Conservation (phyloP, 2,113 vertebrate species). For the Rhabdornis inornatus region DNA sequence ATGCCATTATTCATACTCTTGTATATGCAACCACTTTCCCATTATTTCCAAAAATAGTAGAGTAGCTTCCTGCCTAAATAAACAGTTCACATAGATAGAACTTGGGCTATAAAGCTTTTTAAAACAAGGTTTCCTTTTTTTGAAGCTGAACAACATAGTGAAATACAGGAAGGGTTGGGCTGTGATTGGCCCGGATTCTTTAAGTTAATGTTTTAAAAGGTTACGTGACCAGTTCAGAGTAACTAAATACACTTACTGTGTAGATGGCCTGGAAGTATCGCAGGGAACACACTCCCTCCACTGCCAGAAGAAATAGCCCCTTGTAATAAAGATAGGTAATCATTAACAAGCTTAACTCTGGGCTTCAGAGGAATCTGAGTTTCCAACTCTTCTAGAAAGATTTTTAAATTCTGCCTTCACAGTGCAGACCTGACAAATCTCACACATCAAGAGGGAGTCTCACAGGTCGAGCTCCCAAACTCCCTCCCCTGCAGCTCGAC, state of each 20-base stretch:
- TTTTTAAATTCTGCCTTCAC: not conserved
- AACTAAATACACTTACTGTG: not conserved
- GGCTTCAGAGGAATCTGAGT: not conserved
- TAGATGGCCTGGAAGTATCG: not conserved
- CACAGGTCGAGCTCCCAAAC: not conserved
- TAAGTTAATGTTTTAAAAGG: slow-evolving; percentile 5
- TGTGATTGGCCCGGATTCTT: not conserved
- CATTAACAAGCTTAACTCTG: slow-evolving; percentile 15
- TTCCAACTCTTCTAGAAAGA: slow-evolving; percentile 27
- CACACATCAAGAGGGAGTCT: not conserved
- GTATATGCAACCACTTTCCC: slow-evolving; percentile 14
- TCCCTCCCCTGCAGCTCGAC: not conserved
- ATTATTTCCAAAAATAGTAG: slow-evolving; percentile 56
- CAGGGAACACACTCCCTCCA: not conserved
- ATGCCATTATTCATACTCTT: slow-evolving; percentile 14
- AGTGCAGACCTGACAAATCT: not conserved
- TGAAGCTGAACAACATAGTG: not conserved
- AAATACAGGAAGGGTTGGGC: slow-evolving; percentile 48
- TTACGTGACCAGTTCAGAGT: slow-evolving; percentile 1
- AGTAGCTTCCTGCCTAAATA: slow-evolving; percentile 48
- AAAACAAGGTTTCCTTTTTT: slow-evolving; percentile 23
- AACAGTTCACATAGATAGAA: not conserved
- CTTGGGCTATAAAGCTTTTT: slow-evolving; percentile 2
- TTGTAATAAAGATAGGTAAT: slow-evolving; percentile 17
- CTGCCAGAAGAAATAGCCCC: not conserved